Evolutionary conservation across 2,113 vertebrate genomes (phyloP).

Genomic region (Pristiophorus japonicus): DNA sequence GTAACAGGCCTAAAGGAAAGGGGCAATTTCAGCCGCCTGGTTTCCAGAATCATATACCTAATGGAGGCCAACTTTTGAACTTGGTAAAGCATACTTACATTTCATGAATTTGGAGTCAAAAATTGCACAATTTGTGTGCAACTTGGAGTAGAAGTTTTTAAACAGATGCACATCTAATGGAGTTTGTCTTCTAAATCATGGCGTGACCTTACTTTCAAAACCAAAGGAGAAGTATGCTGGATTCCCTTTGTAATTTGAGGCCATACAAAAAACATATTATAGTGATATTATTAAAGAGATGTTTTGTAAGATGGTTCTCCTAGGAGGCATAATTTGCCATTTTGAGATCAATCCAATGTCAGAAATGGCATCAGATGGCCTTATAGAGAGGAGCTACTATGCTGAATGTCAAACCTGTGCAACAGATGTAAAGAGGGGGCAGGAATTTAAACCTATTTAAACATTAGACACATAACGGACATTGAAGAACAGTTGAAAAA

Average conservation of each 20-base stretch:
- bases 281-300: neutral
- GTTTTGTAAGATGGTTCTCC: neutral
- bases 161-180: neutral
- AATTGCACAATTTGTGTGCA: neutral
- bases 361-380: neutral
- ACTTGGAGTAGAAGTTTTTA: neutral
- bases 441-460: neutral
- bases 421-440: neutral
- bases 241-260: no score
- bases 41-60: slow-evolving; percentile 43
- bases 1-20: no score
- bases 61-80: slow-evolving; percentile 8
- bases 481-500: neutral
- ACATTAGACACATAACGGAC: neutral
- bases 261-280: neutral
- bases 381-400: neutral
- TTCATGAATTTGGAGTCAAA: neutral
- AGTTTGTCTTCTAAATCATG: neutral
- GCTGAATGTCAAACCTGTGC: neutral
- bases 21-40: no score
- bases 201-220: neutral
- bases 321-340: no score
- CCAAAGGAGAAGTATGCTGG: neutral
- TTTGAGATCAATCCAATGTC: neutral
- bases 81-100: neutral